phyloP scores from a whole-genome alignment of 2,888 invertebrate species.

The Amiota mariae region DNA sequence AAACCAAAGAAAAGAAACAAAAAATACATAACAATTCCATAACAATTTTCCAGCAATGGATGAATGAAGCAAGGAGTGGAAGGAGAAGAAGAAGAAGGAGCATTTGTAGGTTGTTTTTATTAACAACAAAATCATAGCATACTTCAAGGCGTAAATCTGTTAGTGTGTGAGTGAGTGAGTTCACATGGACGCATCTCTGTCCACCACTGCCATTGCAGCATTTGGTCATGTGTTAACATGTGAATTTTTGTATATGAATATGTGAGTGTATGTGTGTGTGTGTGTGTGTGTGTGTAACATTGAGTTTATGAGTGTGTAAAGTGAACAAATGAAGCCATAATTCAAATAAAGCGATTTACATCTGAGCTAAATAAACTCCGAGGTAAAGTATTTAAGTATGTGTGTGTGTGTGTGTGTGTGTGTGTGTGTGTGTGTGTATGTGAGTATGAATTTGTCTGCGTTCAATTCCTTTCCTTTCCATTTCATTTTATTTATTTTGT shows the following conservation, averaged over 20 bases:
- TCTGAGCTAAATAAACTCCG: background rate
- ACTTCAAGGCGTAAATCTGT: conserved; percentile 52
- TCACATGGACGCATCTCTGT: background rate
- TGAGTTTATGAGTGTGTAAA: conserved; percentile 27
- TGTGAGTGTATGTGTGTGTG: background rate
- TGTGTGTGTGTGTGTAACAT: background rate
- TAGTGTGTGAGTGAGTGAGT: conserved; percentile 32
- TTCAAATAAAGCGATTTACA: conserved; percentile 28
- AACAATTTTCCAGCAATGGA: too few species aligned
- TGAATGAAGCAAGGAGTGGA: too few species aligned
- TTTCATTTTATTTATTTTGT: conserved; percentile 14
- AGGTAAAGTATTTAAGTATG: background rate
- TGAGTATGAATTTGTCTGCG: background rate
- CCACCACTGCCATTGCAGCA: background rate
- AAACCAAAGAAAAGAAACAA: conserved; percentile 35
- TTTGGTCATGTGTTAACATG: too few species aligned
- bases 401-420: too few species aligned
- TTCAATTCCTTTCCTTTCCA: conserved; percentile 1
- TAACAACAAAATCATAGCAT: background rate
- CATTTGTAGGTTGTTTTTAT: background rate
- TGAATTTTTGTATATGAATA: background rate
- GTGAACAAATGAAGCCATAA: conserved; percentile 48
- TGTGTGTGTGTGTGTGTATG: too few species aligned
- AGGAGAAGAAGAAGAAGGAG: too few species aligned
- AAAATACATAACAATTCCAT: conserved; percentile 29